phyloP scores from a whole-genome alignment of 2,113 vertebrate species.

The Raja brachyura region DNA sequence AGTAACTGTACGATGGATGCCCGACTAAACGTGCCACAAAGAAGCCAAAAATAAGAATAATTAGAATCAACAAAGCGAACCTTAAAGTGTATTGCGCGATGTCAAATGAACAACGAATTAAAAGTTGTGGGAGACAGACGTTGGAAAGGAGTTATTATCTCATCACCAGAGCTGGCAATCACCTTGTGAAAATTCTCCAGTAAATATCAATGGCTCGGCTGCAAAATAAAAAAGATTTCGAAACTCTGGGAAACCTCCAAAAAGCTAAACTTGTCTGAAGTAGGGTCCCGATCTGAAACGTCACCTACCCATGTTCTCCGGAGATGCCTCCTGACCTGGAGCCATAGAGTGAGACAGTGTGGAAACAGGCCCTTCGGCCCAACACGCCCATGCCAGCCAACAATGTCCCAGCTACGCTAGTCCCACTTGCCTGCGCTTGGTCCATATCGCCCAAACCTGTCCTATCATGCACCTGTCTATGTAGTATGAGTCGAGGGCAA shows the following conservation, averaged over 20 bases:
- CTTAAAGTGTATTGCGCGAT: background rate
- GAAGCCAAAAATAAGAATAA: background rate
- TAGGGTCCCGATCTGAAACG: no score
- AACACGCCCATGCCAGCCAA: no score
- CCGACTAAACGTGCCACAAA: background rate
- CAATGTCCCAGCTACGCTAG: no score
- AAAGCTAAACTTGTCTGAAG: background rate
- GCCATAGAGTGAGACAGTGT: no score
- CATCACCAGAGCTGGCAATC: background rate
- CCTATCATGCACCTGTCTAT: no score
- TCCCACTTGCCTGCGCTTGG: no score
- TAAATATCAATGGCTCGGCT: background rate
- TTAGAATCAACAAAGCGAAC: background rate
- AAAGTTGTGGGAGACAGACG: conserved; percentile 18
- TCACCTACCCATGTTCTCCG: no score
- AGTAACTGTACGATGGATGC: background rate
- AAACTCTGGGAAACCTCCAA: background rate
- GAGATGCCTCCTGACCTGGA: no score
- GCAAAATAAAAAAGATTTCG: background rate
- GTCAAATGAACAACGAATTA: background rate
- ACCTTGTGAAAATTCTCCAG: background rate
- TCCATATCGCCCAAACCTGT: no score
- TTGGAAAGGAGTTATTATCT: background rate
- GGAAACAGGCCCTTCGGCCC: no score
- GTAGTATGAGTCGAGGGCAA: no score